Base-by-base conservation (phyloP, 2,797 vertebrate genomes). In the Chiroxiphia lanceolata region DNA sequence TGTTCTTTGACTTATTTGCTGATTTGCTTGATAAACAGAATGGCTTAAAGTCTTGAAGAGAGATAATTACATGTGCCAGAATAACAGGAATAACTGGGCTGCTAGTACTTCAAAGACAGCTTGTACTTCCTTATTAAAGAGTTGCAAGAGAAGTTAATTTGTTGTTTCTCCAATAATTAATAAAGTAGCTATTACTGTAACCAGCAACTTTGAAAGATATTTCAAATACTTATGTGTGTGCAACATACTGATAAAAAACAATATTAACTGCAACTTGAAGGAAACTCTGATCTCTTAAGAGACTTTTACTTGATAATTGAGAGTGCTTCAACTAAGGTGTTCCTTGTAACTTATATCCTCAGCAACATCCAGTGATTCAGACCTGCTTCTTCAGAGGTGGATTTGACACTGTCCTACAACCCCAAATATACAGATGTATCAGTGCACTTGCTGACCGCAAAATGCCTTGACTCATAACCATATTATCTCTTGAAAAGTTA, bases 21-120 rank as follows among this genome's bases (percentile, higher is more conserved):
- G 96, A 97, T 95, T 94, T 93, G 38, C 71, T 89, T 94, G 93
- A 97, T 95, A 97, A 97, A 94, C 42, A 75, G 74, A 81, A 94
- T 0, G 2, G 71, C 81, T 82, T 93, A 86, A 93, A 88, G 54
- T 40, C 89, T 94, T 79, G 61, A 91, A 91, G 93, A 71, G 90
- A 90, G 65, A 93, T 84, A 77, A 95, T 94, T 96, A 89, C 61
- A 60, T 29, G 53, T 91, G 82, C 59, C 78, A 95, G 81, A 93
- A 94, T 65, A 94, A 88, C 89, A 89, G 71, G 77, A 95, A 48
- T 78, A 96, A 95, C 80, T 82, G 67, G 81, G 64, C 61, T 95
- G 74, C 83, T 84, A 65, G n/a, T 60, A 83, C 85, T 95, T 96
- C 92, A 94, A 95, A 96, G 87, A 56, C 56, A 85, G 67, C 57